phyloP scores from a whole-genome alignment of 2,797 vertebrate genomes.

The Chloroceryle amazona region DNA sequence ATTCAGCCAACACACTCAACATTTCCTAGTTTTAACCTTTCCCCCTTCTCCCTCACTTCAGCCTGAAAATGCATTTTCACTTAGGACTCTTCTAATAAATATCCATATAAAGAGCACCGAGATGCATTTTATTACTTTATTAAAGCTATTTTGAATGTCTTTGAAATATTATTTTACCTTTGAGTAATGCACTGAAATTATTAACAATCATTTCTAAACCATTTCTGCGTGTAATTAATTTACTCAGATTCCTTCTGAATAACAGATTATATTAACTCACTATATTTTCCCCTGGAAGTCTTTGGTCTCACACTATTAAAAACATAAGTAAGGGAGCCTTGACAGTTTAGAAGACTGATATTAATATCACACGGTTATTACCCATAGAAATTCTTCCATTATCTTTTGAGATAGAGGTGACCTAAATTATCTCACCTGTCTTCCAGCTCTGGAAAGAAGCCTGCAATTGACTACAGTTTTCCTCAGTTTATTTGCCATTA shows the following conservation, averaged over 20 bases:
- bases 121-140: neutral
- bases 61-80: neutral
- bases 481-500: neutral
- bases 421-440: neutral
- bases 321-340: neutral
- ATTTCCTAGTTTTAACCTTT: neutral
- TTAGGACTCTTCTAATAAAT: neutral
- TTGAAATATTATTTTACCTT: neutral
- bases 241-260: neutral
- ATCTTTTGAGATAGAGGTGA: neutral
- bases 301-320: neutral
- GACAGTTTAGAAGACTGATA: neutral
- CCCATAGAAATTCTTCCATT: neutral
- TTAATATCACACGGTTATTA: neutral
- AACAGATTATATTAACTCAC: neutral
- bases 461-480: neutral
- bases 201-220: neutral
- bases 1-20: neutral
- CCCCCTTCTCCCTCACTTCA: neutral
- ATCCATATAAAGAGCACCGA: fast-evolving
- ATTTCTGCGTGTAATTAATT: neutral
- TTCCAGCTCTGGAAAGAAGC: neutral
- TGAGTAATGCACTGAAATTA: neutral
- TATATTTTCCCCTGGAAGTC: neutral
- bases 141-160: neutral